Evolutionary conservation across 2,888 invertebrate species (phyloP).

Genomic region (Meandrusa payeni): DNA sequence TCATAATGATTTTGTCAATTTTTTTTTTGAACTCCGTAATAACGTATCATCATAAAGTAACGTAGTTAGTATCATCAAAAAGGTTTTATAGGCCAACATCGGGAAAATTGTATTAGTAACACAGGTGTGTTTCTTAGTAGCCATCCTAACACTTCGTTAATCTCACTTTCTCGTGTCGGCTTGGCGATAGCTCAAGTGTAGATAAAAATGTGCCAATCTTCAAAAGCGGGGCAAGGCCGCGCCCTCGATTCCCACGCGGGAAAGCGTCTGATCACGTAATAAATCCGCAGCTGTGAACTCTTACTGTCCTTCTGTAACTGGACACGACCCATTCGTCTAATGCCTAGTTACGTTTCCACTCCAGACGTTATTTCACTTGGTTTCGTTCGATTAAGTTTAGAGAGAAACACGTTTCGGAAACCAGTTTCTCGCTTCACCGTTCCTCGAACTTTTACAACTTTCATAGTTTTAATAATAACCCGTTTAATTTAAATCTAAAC

Average conservation of each 20-base stretch:
- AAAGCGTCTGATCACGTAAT: constrained; percentile 53
- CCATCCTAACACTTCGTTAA: constrained; percentile 11
- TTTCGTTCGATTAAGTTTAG: constrained; percentile 4
- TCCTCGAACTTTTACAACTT: not conserved
- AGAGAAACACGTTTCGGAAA: constrained; percentile 6
- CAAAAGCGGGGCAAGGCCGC: constrained; percentile 70
- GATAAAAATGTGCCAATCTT: constrained; percentile 76
- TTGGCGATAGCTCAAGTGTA: constrained; percentile 32
- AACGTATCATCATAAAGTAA: too few relatives aligned
- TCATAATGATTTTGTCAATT: too few relatives aligned
- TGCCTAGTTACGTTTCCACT: not conserved
- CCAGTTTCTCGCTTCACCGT: constrained; percentile 1
- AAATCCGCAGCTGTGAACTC: constrained; percentile 48
- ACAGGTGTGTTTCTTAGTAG: not conserved
- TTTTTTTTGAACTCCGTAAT: too few relatives aligned
- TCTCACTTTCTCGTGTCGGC: constrained; percentile 15
- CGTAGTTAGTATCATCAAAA: too few relatives aligned
- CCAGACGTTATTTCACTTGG: not conserved
- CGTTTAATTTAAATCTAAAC: constrained; percentile 3
- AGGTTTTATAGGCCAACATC: too few relatives aligned
- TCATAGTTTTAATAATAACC: constrained; percentile 4
- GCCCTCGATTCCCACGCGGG: constrained; percentile 62
- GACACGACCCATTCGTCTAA: constrained; percentile 25
- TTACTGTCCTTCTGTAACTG: constrained; percentile 30
- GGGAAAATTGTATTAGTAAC: not conserved